Conservation (phyloP, 2,113 vertebrate species). For the Notothenia rossii region DNA sequence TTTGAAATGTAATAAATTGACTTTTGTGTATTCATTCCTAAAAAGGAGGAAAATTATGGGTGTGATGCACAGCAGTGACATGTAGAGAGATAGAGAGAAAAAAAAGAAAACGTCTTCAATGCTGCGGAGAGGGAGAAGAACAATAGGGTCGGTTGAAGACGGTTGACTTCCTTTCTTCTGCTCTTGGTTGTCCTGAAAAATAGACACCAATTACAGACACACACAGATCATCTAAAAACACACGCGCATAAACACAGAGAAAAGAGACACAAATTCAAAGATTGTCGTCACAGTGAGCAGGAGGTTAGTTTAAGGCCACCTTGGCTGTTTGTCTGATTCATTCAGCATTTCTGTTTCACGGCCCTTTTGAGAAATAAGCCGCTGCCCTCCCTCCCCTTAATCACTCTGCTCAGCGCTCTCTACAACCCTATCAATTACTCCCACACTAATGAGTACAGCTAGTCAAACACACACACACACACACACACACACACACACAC, state of each 20-base stretch:
- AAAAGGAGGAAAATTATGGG: conserved; percentile 13
- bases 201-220: conserved; percentile 51
- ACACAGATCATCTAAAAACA: conserved; percentile 32
- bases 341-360: conserved; percentile 72
- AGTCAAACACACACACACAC: conserved; percentile 39
- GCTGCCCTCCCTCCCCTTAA: conserved; percentile 71
- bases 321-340: conserved; percentile 77
- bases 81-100: conserved; percentile 13
- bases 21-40: conserved; percentile 10
- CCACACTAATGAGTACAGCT: conserved; percentile 78
- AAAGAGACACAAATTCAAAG: conserved; percentile 65
- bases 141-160: conserved; percentile 42
- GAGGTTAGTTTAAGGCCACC: conserved; percentile 76
- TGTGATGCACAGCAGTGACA: conserved; percentile 38
- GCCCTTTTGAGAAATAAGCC: conserved; percentile 79
- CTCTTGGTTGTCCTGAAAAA: conserved; percentile 75
- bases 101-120: conserved; percentile 21
- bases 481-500: conserved; percentile 27
- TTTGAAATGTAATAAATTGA: conserved; percentile 36
- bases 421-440: conserved; percentile 82
- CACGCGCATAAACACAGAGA: conserved; percentile 29
- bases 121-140: conserved; percentile 52
- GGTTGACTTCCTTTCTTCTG: conserved; percentile 51
- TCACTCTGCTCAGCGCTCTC: conserved; percentile 81
- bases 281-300: conserved; percentile 52